phyloP scores from a whole-genome alignment of 2,888 invertebrate genomes.

The Chesias legatella region DNA sequence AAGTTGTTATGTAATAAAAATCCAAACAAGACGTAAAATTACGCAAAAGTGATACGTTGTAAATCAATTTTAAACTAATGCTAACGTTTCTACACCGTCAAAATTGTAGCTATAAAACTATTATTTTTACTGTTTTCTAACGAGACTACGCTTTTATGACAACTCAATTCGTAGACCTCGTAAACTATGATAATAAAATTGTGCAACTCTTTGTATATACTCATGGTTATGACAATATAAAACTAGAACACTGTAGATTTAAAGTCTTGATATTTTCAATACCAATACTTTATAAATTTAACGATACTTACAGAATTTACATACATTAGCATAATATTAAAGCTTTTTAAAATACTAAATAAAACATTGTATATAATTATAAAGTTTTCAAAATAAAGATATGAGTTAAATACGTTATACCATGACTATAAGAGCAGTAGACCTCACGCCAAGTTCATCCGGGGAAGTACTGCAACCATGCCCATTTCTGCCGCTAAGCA shows the following conservation, averaged over 20 bases:
- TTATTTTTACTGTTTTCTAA: conserved; percentile 48
- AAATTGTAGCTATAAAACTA: conserved; percentile 44
- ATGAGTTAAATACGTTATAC: too few relatives aligned
- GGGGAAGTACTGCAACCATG: too few relatives aligned
- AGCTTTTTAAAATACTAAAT: too few relatives aligned
- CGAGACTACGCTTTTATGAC: conserved; percentile 48
- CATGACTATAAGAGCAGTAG: too few relatives aligned
- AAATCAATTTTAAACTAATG: conserved; percentile 32
- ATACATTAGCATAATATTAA: too few relatives aligned
- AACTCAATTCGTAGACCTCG: conserved; percentile 43
- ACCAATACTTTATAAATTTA: too few relatives aligned
- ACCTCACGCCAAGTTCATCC: too few relatives aligned
- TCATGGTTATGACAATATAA: conserved; percentile 17
- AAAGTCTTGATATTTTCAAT: conserved; percentile 2
- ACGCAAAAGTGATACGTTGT: conserved; percentile 19
- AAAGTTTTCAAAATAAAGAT: too few relatives aligned
- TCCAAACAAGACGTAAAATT: conserved; percentile 9
- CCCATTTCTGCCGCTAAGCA: too few relatives aligned
- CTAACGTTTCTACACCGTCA: conserved; percentile 50
- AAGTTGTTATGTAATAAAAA: conserved; percentile 9
- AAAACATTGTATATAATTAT: too few relatives aligned
- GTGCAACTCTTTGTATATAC: conserved; percentile 29
- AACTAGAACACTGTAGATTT: conserved; percentile 12
- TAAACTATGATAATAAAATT: conserved; percentile 41
- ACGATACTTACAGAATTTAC: too few relatives aligned